phyloP scores from a whole-genome alignment of 2,797 vertebrate genomes.

The Menidia menidia region DNA sequence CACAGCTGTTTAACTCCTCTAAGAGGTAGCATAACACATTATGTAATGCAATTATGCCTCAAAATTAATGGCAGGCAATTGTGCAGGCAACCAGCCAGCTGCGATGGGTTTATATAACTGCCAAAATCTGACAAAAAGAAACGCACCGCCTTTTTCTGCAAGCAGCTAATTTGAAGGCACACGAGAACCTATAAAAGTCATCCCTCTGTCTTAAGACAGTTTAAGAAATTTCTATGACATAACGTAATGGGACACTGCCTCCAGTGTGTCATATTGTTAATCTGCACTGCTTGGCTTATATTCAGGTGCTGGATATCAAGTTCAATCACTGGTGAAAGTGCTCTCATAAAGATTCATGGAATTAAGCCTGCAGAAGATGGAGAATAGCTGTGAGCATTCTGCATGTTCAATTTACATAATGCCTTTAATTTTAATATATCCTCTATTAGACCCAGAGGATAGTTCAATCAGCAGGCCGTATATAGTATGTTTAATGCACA shows the following conservation, averaged over 20 bases:
- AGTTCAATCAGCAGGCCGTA: slow-evolving; percentile 65
- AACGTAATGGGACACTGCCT: slow-evolving; percentile 68
- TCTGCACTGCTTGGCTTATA: slow-evolving; percentile 71
- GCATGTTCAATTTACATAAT: slow-evolving; percentile 75
- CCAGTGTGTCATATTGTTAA: slow-evolving; percentile 73
- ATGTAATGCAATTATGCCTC: slow-evolving; percentile 81
- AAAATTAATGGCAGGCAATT: slow-evolving; percentile 81
- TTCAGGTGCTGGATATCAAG: slow-evolving; percentile 65
- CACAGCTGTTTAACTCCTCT: slow-evolving; percentile 73
- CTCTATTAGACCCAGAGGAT: slow-evolving; percentile 68
- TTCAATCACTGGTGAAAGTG: slow-evolving; percentile 69
- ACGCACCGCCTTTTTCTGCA: slow-evolving; percentile 50
- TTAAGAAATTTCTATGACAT: slow-evolving; percentile 76
- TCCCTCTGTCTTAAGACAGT: slow-evolving; percentile 51
- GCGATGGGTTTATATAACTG: slow-evolving; percentile 79
- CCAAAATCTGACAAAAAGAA: slow-evolving; percentile 61
- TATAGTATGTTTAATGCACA: slow-evolving; percentile 55
- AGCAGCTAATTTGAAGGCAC: slow-evolving; percentile 23
- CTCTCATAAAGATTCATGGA: slow-evolving; percentile 67
- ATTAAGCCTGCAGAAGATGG: slow-evolving; percentile 72
- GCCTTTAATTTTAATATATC: slow-evolving; percentile 71
- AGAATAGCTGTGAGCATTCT: slow-evolving; percentile 70
- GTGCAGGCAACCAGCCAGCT: slow-evolving; percentile 78
- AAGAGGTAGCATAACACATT: slow-evolving; percentile 74
- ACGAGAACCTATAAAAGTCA: slow-evolving; percentile 41